Percentiles rank a stretch among this genome's conserved stretches.
phyloP scores from a whole-genome alignment of 2,797 vertebrate species.

The Spondyliosoma cantharus region DNA sequence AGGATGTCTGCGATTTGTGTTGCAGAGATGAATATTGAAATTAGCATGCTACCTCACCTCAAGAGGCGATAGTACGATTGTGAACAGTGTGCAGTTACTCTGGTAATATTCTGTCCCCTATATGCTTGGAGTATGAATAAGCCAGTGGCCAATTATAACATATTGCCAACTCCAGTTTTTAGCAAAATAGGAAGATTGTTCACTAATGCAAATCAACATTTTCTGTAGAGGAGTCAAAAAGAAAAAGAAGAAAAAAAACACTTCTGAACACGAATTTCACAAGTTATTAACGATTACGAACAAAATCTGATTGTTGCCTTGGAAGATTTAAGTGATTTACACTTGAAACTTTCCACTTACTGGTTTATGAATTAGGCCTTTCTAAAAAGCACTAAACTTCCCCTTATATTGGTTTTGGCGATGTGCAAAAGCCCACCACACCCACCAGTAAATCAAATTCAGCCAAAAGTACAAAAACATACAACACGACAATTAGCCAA shows the following conservation, averaged over 20 bases:
- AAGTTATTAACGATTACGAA: slow-evolving; percentile 29
- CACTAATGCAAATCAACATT: slow-evolving; percentile 13
- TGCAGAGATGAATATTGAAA: too few species aligned
- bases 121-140: too few species aligned
- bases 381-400: slow-evolving; percentile 43
- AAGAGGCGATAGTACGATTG: too few species aligned
- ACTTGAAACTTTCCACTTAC: slow-evolving; percentile 8
- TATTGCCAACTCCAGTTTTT: too few species aligned
- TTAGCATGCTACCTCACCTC: too few species aligned
- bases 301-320: not conserved
- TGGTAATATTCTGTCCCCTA: too few species aligned
- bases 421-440: slow-evolving; percentile 61
- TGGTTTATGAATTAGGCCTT: slow-evolving; percentile 48
- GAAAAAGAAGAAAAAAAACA: not conserved
- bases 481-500: slow-evolving; percentile 61
- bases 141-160: too few species aligned
- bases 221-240: not conserved
- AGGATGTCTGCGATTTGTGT: too few species aligned
- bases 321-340: not conserved
- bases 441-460: slow-evolving; percentile 66
- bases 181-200: not conserved
- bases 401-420: slow-evolving; percentile 44
- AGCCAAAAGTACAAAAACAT: slow-evolving; percentile 65
- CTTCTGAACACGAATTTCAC: not conserved
- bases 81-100: too few species aligned